Base-by-base conservation (phyloP, 2,797 vertebrate genomes). In the Etheostoma perlongum region DNA sequence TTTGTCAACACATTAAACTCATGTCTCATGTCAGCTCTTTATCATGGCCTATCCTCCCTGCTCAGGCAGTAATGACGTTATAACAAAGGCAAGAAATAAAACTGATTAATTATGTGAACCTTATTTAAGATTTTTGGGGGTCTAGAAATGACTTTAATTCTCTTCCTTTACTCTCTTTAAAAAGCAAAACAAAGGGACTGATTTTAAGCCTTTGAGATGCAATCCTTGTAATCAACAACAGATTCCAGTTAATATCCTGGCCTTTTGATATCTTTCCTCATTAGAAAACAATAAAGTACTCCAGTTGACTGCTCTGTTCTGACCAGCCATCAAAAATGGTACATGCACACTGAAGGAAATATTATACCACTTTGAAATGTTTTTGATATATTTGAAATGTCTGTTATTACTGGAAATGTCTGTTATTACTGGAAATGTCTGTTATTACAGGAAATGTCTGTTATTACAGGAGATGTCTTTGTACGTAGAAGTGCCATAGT, bases 131-230 rank as follows among this genome's bases (percentile, higher is more conserved):
- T 88, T 78, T 86, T 67, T 42, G 46, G 61, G 79, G 85, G 79
- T 75, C 67, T 72, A 63, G 42, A 88, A 86, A 91, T 85, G 25
- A 88, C 87, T 92, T 88, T 88, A 91, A 90, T 92, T 87, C 85
- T 82, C 80, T 83, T 82, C 64, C 57, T 87, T 84, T 74, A 75
- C 78, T 90, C 76, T 84, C 79, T 91, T 86, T 91, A 78, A 91
- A 89, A 84, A 81, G 72, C 82, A 79, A 90, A 91, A 91, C 87
- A 93, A 93, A 90, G 84, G 74, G 72, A 67, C 78, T 92, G 89
- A 92, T 91, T 92, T 85, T 57, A 64, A 83, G 82, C 85, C 85
- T 88, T 84, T 84, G 76, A 87, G 84, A 84, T 71, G 84, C 70
- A 63, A 87, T 85, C 83, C 74, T 82, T 61, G 78, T 87, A 91